phyloP scores from a whole-genome alignment of 2,888 invertebrate genomes.

The Nomada goodeniana region DNA sequence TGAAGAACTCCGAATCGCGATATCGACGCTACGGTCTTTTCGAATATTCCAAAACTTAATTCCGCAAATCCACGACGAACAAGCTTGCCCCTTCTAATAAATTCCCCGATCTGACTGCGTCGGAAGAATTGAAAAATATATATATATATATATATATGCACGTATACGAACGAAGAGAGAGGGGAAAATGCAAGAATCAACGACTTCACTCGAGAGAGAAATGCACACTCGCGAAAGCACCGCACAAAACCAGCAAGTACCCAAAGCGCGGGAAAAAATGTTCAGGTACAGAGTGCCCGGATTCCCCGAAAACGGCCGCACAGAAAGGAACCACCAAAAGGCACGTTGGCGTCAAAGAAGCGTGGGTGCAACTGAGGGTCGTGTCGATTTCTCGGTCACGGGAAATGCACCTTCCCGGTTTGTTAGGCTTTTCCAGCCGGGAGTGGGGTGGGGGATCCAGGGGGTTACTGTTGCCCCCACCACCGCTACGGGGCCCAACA shows the following conservation, averaged over 20 bases:
- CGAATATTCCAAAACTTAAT: not conserved
- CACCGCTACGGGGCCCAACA: constrained; percentile 49
- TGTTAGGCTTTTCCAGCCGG: constrained; percentile 29
- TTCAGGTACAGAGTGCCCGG: not conserved
- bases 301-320: not conserved
- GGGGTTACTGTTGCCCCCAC: constrained; percentile 45
- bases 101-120: no score
- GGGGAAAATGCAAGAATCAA: not conserved
- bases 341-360: constrained; percentile 63
- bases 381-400: constrained; percentile 25
- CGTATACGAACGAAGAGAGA: no score
- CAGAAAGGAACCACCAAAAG: constrained; percentile 53
- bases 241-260: not conserved
- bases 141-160: no score
- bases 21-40: not conserved
- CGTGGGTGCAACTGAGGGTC: constrained; percentile 78
- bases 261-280: not conserved
- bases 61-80: no score
- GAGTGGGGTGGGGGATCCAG: constrained; percentile 33
- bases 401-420: constrained; percentile 57
- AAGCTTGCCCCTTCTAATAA: no score
- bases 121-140: no score
- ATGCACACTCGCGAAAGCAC: not conserved
- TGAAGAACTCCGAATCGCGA: not conserved
- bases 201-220: not conserved